A percentile compares a stretch with the other conserved stretches of the same genome.
phyloP scores from a whole-genome alignment of 37 sponge, comb jelly and placozoan genomes.

The Theonella swinhoei region DNA sequence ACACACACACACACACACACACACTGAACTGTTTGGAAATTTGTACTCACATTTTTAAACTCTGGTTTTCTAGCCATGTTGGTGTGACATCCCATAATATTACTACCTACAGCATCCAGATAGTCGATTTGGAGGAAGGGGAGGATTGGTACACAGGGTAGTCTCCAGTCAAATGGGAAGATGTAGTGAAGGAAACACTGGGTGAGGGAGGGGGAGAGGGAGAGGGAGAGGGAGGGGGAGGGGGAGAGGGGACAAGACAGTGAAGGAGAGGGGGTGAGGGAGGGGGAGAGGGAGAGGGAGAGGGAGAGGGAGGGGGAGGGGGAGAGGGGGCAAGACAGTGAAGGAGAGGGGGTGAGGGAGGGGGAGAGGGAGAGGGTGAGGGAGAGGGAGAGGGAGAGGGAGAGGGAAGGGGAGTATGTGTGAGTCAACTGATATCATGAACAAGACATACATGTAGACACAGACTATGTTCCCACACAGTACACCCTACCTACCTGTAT shows the following conservation, averaged over 20 bases:
- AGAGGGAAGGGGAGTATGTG: not conserved
- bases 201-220: not conserved
- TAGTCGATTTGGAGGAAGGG: conserved; percentile 27
- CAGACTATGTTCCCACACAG: too few species aligned
- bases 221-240: conserved; percentile 47
- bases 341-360: too few species aligned
- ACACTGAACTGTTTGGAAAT: too few species aligned
- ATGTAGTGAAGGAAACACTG: conserved; percentile 74
- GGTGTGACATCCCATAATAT: conserved; percentile 48
- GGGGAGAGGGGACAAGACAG: conserved; percentile 25
- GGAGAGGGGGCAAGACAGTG: not conserved
- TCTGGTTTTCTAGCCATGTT: not conserved
- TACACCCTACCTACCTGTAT: conserved; percentile 48
- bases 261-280: conserved; percentile 20
- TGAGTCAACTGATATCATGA: too few species aligned
- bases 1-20: too few species aligned
- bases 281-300: not conserved
- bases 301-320: not conserved
- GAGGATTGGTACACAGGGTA: conserved; percentile 45
- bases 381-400: not conserved
- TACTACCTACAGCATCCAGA: conserved; percentile 52
- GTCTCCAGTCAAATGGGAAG: conserved; percentile 65
- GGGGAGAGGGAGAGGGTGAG: too few species aligned
- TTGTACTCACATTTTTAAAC: conserved; percentile 26
- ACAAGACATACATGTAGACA: not conserved